Conservation (phyloP, 2,113 vertebrate genomes). For the Syngnathus typhle region DNA sequence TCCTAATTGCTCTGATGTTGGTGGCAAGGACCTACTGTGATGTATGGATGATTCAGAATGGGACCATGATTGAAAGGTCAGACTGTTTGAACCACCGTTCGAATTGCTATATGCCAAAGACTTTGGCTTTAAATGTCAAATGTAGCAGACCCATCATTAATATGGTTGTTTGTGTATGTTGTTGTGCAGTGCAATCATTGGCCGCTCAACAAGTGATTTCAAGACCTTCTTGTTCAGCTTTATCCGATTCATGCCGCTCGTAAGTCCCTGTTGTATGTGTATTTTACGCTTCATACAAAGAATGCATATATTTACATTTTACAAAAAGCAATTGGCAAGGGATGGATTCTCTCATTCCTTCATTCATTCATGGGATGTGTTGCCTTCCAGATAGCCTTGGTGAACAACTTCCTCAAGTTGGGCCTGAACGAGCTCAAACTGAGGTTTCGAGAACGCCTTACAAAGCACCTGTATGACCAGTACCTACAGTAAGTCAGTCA, state of each 20-base stretch:
- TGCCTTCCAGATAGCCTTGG: constrained; percentile 82
- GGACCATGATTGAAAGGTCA: constrained; percentile 97
- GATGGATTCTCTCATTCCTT: too few species aligned
- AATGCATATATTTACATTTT: too few species aligned
- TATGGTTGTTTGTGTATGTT: constrained; percentile 29
- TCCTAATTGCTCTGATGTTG: constrained; percentile 89
- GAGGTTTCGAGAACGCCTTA: constrained; percentile 86
- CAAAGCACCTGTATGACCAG: constrained; percentile 88
- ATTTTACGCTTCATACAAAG: not conserved
- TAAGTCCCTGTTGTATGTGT: constrained; percentile 74
- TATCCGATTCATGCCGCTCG: constrained; percentile 93
- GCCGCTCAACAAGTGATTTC: constrained; percentile 92
- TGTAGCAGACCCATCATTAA: too few species aligned
- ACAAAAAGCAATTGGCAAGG: too few species aligned
- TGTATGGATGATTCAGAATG: constrained; percentile 99
- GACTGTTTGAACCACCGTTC: not conserved
- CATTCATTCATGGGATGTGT: not conserved
- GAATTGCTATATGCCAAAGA: not conserved
- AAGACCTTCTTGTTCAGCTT: constrained; percentile 93
- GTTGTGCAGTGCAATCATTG: constrained; percentile 96
- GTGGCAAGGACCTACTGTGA: constrained; percentile 94
- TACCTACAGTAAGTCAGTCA: constrained; percentile 89
- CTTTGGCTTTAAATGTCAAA: too few species aligned
- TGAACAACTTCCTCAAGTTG: constrained; percentile 96
- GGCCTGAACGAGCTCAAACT: constrained; percentile 92